These are phyloP conservation scores for Drosophila pruinosa DNA, from an alignment of 1,140 invertebrate genomes.

Conservation along the genomic window DNA sequence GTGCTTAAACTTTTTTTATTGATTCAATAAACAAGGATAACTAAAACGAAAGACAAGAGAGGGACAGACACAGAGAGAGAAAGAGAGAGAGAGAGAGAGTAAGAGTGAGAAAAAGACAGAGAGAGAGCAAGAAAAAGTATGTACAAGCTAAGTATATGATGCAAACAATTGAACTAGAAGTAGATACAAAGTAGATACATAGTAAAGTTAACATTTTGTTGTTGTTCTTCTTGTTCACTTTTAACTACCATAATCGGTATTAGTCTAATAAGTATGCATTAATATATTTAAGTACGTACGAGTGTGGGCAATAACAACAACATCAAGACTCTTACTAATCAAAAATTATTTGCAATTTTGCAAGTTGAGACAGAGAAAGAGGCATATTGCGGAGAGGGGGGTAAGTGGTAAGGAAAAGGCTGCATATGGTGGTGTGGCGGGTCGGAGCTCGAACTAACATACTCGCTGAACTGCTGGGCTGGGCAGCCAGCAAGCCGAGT, in stretches of 20 bases:
- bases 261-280: constrained; percentile 3
- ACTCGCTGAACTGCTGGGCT: constrained; percentile 69
- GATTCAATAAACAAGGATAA: not conserved
- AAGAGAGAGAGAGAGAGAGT: not conserved
- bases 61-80: not conserved
- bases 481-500: constrained; percentile 71
- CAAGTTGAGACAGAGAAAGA: not conserved
- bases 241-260: not conserved
- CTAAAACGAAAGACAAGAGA: not conserved
- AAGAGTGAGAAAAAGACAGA: not conserved
- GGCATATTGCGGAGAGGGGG: not conserved
- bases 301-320: constrained; percentile 51
- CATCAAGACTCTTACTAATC: constrained; percentile 24
- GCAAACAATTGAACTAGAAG: not conserved
- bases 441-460: constrained; percentile 49
- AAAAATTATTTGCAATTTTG: not conserved
- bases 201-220: not conserved
- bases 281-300: constrained; percentile 6
- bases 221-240: not conserved
- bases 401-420: not conserved
- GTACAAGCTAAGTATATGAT: constrained; percentile 56
- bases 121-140: constrained; percentile 19
- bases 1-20: not conserved
- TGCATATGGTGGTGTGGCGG: not conserved
- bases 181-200: not conserved